Percentiles rank a stretch among this genome's conserved stretches.
These are phyloP conservation scores for Sylvilagus bachmani DNA, from an alignment of 2,113 vertebrate genomes.

Conservation along the genomic window DNA sequence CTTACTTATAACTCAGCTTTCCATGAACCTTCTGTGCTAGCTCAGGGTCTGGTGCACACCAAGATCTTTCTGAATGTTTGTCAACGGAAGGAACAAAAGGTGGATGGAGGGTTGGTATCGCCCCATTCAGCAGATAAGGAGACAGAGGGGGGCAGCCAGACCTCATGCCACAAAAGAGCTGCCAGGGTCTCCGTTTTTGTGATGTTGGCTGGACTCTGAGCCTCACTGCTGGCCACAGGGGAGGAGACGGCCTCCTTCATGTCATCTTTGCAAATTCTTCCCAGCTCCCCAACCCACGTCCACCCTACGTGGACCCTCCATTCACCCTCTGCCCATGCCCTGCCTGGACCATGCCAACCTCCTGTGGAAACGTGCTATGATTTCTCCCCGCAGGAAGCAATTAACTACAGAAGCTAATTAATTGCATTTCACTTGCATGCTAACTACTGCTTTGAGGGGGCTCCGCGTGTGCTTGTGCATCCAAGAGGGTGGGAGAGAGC, in stretches of 20 bases:
- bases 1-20: neutral
- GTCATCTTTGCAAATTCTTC: neutral
- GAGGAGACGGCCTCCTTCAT: neutral
- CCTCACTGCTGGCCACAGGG: neutral
- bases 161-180: neutral
- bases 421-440: slow-evolving; percentile 76
- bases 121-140: neutral
- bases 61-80: neutral
- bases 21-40: neutral
- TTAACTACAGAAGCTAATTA: slow-evolving; percentile 83
- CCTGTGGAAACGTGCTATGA: neutral
- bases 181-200: neutral
- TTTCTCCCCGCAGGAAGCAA: slow-evolving; percentile 77
- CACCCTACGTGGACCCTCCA: neutral
- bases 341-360: neutral
- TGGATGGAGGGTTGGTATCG: neutral
- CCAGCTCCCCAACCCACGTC: neutral
- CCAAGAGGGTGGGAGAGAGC: neutral
- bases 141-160: neutral
- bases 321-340: neutral
- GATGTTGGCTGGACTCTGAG: neutral
- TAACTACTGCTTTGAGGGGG: slow-evolving; percentile 50
- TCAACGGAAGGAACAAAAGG: neutral
- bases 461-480: neutral
- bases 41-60: neutral